These are phyloP conservation scores for Xenopus petersii DNA, from an alignment of 2,797 vertebrate species.

Conservation along the genomic window DNA sequence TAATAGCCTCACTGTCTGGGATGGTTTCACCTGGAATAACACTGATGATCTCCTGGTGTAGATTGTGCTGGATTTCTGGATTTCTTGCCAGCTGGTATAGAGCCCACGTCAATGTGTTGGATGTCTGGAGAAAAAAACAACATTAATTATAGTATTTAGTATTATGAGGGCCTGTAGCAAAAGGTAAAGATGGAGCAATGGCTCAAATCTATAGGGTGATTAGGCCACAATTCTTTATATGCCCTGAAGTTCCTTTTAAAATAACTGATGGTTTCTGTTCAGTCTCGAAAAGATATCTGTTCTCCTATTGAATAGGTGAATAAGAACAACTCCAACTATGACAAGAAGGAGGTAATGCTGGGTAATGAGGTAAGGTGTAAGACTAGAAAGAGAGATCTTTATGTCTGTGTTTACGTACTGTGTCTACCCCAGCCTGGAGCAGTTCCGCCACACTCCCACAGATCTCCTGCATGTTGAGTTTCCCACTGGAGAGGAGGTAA, in stretches of 20 bases:
- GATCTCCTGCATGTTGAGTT: slow-evolving; percentile 75
- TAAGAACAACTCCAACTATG: too few relatives aligned
- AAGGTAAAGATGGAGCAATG: too few relatives aligned
- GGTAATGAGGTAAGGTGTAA: too few relatives aligned
- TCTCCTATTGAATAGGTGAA: too few relatives aligned
- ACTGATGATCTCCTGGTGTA: slow-evolving; percentile 73
- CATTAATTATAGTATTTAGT: neutral
- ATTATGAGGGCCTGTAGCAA: too few relatives aligned
- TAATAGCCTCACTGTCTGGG: slow-evolving; percentile 73
- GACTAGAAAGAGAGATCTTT: too few relatives aligned
- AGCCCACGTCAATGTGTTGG: slow-evolving; percentile 79
- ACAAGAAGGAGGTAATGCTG: too few relatives aligned
- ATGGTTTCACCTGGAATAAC: slow-evolving; percentile 67
- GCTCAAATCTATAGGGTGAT: too few relatives aligned
- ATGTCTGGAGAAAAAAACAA: slow-evolving; percentile 63
- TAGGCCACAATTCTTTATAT: too few relatives aligned
- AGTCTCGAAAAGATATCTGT: too few relatives aligned
- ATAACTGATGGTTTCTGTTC: too few relatives aligned
- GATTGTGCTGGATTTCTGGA: slow-evolving; percentile 64
- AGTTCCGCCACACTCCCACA: slow-evolving; percentile 84
- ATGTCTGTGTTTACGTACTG: slow-evolving; percentile 65
- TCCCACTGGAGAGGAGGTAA: slow-evolving; percentile 77
- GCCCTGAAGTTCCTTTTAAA: too few relatives aligned
- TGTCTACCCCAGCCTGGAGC: slow-evolving; percentile 89
- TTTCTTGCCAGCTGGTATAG: slow-evolving; percentile 78